Conservation (phyloP, 2,797 vertebrate genomes). For the Anomalospiza imberbis region DNA sequence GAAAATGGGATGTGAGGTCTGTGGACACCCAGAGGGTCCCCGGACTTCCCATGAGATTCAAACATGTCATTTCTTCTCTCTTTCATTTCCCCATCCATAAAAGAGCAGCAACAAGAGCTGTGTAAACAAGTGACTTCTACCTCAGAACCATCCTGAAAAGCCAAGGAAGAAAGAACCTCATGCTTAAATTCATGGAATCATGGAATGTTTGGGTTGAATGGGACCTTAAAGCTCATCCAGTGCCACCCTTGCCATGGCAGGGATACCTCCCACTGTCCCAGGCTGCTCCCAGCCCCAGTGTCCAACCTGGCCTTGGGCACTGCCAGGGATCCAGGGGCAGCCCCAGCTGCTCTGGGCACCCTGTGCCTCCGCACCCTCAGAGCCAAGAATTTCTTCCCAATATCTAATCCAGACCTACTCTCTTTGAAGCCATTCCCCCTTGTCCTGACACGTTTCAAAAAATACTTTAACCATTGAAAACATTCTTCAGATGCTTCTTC, state of each 20-base stretch:
- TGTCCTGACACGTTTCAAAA: not conserved
- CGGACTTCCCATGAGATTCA: not conserved
- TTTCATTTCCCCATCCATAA: not conserved
- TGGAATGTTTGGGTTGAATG: no score
- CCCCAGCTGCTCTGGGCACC: not conserved
- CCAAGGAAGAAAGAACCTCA: not conserved
- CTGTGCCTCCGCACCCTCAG: not conserved
- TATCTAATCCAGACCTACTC: rapidly evolving
- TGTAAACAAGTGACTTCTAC: not conserved
- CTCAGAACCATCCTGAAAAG: not conserved
- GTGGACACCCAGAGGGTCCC: not conserved
- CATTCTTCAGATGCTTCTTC: not conserved
- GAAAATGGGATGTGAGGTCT: not conserved
- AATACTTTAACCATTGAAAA: not conserved
- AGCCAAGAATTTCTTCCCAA: not conserved
- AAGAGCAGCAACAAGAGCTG: not conserved
- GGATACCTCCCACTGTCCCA: not conserved
- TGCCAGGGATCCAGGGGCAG: not conserved
- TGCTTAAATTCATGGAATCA: not conserved
- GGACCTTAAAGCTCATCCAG: rapidly evolving
- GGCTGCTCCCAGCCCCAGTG: not conserved
- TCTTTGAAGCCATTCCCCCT: not conserved
- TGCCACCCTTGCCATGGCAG: not conserved
- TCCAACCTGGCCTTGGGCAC: not conserved
- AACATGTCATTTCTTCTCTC: not conserved